Base-by-base conservation (phyloP, 2,113 vertebrate genomes). In the Protobothrops mucrosquamatus region DNA sequence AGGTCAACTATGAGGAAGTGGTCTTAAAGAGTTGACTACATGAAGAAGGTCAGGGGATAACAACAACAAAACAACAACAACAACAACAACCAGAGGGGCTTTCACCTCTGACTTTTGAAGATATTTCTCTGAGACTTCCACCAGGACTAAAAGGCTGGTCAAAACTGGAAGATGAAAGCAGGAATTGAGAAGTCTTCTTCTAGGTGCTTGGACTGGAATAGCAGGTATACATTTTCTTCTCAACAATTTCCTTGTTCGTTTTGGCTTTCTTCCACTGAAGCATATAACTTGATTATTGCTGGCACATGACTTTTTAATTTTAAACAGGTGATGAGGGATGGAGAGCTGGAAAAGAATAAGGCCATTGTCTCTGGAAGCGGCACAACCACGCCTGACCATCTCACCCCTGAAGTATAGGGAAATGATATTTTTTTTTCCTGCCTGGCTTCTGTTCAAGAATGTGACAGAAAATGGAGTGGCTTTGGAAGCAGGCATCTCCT, bases 211-310 rank as follows among this genome's bases (percentile, higher is more conserved):
- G 56, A 15, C 54, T 64, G 0, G 0, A 51, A 20, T 51, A 12
- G 6, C 8, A 94, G 12, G 89, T 89, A 96, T 0, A 1, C 91
- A 85, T 61, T 88, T 85, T 12, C 11, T 18, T 91, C 51, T 46
- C 55, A 20, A 52, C 69, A 1, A 59, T 46, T 56, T 88, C 87
- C 26, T 52, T 0, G 2, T 3, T 43, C 92, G 4, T 61, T 6
- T 92, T 7, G 23, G 69, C 85, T 92, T 90, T 56, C 6, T 90
- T 91, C 54, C 89, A 0, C 74, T 93, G 54, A 86, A 91, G 89
- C 24, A 55, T 34, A 87, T 52, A 26, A 34, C 23, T 89, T 48
- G 52, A 43, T 88, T 43, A 88, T 81, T 43, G 74, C 54, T 15
- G 20, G 54, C 6, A 89, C 88, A 85, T 57, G 0, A 69, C 8